These are phyloP conservation scores for Hemiscyllium ocellatum DNA, from an alignment of 2,113 vertebrate species.

Conservation along the genomic window DNA sequence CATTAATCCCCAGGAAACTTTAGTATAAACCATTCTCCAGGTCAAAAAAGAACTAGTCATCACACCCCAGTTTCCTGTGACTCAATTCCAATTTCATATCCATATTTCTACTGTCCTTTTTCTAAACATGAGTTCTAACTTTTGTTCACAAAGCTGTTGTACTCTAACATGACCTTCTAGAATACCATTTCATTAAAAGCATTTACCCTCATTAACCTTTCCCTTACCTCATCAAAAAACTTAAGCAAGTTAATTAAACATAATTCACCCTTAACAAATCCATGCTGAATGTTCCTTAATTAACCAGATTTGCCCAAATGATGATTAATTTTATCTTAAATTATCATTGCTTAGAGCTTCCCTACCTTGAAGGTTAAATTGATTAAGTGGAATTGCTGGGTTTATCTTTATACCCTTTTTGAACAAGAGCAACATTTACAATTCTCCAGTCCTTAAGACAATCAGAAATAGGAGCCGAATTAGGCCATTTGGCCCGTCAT, in stretches of 20 bases:
- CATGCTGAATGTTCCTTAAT: background rate
- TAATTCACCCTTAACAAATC: background rate
- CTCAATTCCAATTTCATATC: background rate
- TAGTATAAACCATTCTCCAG: background rate
- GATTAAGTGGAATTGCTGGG: background rate
- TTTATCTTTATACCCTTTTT: background rate
- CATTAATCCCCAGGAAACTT: background rate
- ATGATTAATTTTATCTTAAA: background rate
- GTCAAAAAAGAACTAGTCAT: background rate
- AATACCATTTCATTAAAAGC: background rate
- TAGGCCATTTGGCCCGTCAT: too few species aligned
- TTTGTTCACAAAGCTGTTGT: background rate
- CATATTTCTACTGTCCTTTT: background rate
- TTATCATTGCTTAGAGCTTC: background rate
- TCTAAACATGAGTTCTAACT: background rate
- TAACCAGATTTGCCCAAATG: background rate
- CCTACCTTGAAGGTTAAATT: background rate
- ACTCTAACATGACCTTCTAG: background rate
- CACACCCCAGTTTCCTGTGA: background rate
- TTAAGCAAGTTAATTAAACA: background rate
- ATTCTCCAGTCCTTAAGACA: background rate
- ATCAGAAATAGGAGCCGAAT: too few species aligned
- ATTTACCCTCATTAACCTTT: background rate
- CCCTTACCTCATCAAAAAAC: background rate
- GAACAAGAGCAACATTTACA: background rate